phyloP scores from a whole-genome alignment of 2,888 invertebrate genomes.

The Lycia hirtaria region DNA sequence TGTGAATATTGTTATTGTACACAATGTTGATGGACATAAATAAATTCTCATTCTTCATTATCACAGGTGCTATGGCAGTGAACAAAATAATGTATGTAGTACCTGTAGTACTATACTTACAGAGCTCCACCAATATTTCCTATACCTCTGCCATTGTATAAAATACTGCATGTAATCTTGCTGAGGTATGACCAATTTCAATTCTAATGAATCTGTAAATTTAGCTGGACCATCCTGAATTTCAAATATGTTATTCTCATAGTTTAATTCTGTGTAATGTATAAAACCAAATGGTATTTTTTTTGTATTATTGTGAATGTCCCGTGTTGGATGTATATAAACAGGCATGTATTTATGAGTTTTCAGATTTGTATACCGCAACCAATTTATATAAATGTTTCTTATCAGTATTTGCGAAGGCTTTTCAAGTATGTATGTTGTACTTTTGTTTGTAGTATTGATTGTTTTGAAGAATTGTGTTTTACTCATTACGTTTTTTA shows the following conservation, averaged over 20 bases:
- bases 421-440: constrained; percentile 54
- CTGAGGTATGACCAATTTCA: constrained; percentile 74
- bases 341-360: constrained; percentile 64
- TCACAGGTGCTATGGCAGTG: too few species aligned
- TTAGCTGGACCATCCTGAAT: constrained; percentile 46
- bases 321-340: constrained; percentile 46
- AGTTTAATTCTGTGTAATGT: constrained; percentile 27
- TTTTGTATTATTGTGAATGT: constrained; percentile 25
- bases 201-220: constrained; percentile 55
- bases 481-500: constrained; percentile 58
- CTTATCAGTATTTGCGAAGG: constrained; percentile 65
- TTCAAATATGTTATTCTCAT: constrained; percentile 38
- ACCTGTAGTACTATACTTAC: constrained; percentile 64
- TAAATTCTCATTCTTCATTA: too few species aligned
- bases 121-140: constrained; percentile 95
- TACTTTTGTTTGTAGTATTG: constrained; percentile 41
- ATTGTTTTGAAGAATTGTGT: constrained; percentile 63
- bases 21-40: too few species aligned
- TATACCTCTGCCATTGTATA: constrained; percentile 90
- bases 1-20: too few species aligned
- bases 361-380: constrained; percentile 62
- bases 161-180: constrained; percentile 87
- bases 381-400: constrained; percentile 71
- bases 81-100: not conserved
- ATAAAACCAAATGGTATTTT: constrained; percentile 56